Base-by-base conservation (phyloP, 1,140 invertebrate genomes). In the Phortica variegata region DNA sequence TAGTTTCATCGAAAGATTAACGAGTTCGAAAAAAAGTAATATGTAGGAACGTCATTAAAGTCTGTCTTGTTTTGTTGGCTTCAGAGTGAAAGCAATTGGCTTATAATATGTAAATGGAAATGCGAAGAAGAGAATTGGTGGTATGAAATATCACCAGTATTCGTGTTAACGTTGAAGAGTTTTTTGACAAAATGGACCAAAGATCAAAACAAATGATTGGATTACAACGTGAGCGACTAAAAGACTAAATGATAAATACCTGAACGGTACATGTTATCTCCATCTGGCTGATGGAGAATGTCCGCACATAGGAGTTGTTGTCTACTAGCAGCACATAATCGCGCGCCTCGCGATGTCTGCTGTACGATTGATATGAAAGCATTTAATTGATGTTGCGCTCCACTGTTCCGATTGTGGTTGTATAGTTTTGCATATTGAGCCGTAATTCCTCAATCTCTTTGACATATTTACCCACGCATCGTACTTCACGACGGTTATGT, bases 401-500 rank as follows among this genome's bases (percentile, higher is more conserved):
- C 6, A 93, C 90, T 46, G 80, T 83, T 31, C 83, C 80, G 29
- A 95, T 84, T 0, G 87, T 81, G 33, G 77, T 79, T 17, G 93
- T 95, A 70, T 95, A 95, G 76, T 95, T 96, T 47, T 87, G 84
- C 41, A 95, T 93, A 56, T 91, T 88, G 51, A 95, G 78, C 68
- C 94, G 87, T 43, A 93, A 68, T 31, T 90, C 87, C 72, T 93
- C 87, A 3, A 97, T 80, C 80, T 97, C 93, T 71, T 93, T 87
- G 0, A 89, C 84, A 63, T 91, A 95, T 68, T 89, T 85, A 56
- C 90, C 95, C 95, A 97, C 70, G 94, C 85, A 71, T 95, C 91
- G 61, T 95, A 92, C 81, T 90, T 86, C 26, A 95, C 93, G 1
- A 95, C 93, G 1, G 93, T 94, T 3, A 97, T 82, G 65, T 97